A percentile compares a stretch with the other conserved stretches of the same genome.
These are phyloP conservation scores for Euura lappo DNA, from an alignment of 1,140 invertebrate genomes.

Conservation along the genomic window DNA sequence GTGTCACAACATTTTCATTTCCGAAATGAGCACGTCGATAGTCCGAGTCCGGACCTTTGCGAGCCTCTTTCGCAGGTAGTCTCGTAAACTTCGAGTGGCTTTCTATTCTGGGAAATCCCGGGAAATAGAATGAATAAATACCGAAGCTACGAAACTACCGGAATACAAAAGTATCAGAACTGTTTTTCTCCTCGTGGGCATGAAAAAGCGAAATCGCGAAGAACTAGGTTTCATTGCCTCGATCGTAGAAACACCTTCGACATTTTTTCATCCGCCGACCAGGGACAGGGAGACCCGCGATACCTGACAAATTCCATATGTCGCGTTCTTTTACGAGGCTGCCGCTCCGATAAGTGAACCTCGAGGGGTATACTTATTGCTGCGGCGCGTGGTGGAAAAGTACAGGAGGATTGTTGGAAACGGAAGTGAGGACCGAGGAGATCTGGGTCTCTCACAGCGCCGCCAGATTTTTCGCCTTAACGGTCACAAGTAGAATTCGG, in stretches of 20 bases:
- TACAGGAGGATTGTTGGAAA: background rate
- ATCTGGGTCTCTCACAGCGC: background rate
- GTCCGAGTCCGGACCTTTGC: background rate
- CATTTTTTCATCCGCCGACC: too few relatives aligned
- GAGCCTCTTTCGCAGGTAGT: conserved; percentile 23
- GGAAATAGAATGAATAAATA: background rate
- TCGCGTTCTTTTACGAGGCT: background rate
- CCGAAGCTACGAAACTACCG: background rate
- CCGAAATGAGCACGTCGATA: background rate
- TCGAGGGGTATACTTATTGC: background rate
- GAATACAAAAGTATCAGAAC: background rate
- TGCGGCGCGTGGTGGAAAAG: background rate
- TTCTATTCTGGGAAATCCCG: conserved; percentile 6
- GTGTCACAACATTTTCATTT: conserved; percentile 22
- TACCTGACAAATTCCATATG: background rate
- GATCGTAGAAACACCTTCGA: too few relatives aligned
- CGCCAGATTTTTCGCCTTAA: background rate
- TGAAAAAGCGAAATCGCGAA: background rate
- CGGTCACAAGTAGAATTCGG: background rate
- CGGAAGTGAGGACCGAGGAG: background rate
- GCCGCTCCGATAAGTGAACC: background rate
- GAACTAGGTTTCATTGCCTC: background rate
- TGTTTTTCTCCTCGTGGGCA: background rate
- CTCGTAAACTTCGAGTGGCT: conserved; percentile 19
- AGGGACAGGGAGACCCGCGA: too few relatives aligned